Conservation (phyloP, 2,797 vertebrate genomes). For the Pipistrellus pygmaeus region DNA sequence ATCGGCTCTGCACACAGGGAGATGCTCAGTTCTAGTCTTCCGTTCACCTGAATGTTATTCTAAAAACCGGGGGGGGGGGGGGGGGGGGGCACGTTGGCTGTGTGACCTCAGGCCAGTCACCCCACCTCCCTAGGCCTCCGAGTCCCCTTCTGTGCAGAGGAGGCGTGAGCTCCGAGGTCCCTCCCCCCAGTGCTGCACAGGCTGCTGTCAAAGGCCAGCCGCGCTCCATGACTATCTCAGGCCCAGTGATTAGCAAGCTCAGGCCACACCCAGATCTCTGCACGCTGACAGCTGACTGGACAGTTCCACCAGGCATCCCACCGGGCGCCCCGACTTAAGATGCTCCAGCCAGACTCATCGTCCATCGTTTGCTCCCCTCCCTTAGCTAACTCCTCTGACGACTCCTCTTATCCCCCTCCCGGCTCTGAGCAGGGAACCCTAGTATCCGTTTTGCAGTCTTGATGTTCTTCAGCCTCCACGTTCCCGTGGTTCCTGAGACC, state of each 20-base stretch:
- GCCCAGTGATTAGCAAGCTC: neutral
- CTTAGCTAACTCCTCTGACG: neutral
- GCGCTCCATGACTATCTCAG: neutral
- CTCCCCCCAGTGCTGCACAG: fast-evolving
- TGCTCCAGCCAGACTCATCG: fast-evolving
- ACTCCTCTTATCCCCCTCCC: neutral
- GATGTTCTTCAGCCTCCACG: neutral
- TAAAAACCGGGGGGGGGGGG: neutral
- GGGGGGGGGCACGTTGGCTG: neutral
- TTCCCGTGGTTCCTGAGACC: neutral
- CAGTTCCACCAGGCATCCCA: neutral
- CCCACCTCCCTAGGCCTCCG: neutral
- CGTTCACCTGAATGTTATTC: neutral
- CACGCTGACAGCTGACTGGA: neutral
- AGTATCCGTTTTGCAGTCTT: neutral
- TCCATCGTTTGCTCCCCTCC: neutral
- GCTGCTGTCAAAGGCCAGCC: neutral
- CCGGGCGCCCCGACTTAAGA: neutral
- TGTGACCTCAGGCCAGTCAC: neutral
- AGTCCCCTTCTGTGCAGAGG: neutral
- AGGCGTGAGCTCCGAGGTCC: too few species aligned
- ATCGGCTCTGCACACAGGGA: neutral
- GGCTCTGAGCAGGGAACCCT: neutral
- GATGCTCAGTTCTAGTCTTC: neutral
- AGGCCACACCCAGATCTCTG: neutral